These are phyloP conservation scores for Napeogenes sylphis DNA, from an alignment of 2,888 invertebrate genomes.

Conservation along the genomic window DNA sequence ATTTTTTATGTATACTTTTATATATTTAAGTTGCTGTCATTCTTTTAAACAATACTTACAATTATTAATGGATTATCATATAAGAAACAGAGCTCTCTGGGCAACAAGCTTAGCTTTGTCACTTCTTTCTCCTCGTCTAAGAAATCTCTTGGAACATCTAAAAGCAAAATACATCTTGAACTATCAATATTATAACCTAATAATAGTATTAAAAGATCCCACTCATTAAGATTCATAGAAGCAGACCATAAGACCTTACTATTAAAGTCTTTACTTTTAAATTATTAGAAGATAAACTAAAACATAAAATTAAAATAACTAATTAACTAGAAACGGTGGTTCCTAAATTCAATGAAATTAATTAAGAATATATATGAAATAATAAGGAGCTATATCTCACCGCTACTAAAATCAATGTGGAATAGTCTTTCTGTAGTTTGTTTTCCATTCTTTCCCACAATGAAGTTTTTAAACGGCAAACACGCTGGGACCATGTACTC, in stretches of 20 bases:
- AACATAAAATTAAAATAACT: not conserved
- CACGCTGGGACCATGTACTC: conserved; percentile 63
- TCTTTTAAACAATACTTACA: conserved; percentile 11
- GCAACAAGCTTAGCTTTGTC: conserved; percentile 41
- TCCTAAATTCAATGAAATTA: too few relatives aligned
- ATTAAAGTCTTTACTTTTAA: too few relatives aligned
- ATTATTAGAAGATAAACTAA: too few relatives aligned
- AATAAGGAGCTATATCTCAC: conserved; percentile 36
- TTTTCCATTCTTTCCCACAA: conserved; percentile 39
- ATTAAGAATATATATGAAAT: not conserved
- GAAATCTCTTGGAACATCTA: conserved; percentile 65
- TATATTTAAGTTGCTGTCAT: too few relatives aligned
- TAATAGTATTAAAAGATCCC: not conserved
- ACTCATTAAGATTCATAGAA: not conserved
- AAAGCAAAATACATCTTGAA: conserved; percentile 16
- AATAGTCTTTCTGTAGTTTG: conserved; percentile 40
- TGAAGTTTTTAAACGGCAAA: conserved; percentile 55
- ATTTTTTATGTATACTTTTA: not conserved
- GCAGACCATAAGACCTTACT: too few relatives aligned
- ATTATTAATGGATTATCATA: conserved; percentile 42
- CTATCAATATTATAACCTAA: not conserved
- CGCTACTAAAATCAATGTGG: conserved; percentile 56
- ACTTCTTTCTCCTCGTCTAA: conserved; percentile 61
- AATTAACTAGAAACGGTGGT: not conserved
- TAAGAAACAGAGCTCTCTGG: conserved; percentile 52